Evolutionary conservation across 1,140 invertebrate species (phyloP), one percentile per base, ranked within the genome.

Genomic region (Antheraea mylitta): DNA sequence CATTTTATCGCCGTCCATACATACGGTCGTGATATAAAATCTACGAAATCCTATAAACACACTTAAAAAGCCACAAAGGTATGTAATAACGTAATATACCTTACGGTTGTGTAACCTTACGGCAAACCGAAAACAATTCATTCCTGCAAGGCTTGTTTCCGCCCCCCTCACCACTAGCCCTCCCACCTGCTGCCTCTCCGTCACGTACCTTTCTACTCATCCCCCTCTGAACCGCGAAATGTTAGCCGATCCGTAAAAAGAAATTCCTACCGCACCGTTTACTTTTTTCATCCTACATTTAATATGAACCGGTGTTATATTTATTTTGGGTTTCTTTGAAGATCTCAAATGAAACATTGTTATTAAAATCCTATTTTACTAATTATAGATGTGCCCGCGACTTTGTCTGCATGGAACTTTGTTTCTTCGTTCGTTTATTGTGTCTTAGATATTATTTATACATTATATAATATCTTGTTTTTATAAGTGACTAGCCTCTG

Each of bases 191-290:
- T 64, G 22, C 72, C 72, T 70, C 72, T 42, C 22, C 30, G 62
- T 61, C 74, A 67, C 71, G 66, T 69, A 67, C 64, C 64, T 66
- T 66, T 61, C 8, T 66, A 70, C 73, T 65, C 58, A 53, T 53
- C 67, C 69, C 58, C 48, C 48, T 53, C 80, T 75, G 69, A 78
- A 75, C 77, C 74, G 78, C 69, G 85, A 81, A 78, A 85, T 82
- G 83, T 73, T 83, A 83, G 82, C 68, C 77, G 83, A 87, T 86
- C 82, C 86, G 83, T 89, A 82, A 89, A 89, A 87, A 83, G 85
- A 83, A 83, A 89, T 89, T 87, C 83, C 85, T 86, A 80, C 77
- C 82, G 78, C 81, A 75, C 71, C 82, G 82, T 88, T 88, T 83
- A 76, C 77, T 80, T 83, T 83, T 83, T 87, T 83, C 79, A 83